Base-by-base conservation (phyloP, 1,140 invertebrate genomes). In the Arctopsyche grandis region DNA sequence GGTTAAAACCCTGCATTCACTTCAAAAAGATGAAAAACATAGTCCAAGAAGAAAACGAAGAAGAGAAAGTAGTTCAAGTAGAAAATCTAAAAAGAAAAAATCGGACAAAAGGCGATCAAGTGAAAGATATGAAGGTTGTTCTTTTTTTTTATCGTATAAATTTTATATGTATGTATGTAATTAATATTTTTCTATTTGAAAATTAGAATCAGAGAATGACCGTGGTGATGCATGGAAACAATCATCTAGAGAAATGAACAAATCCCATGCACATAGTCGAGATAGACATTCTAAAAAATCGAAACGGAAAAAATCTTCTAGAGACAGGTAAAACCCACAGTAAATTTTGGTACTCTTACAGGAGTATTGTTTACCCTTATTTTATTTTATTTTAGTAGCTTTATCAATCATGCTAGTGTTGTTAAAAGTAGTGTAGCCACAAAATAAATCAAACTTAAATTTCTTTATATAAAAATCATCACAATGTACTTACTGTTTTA, bases 1-100 rank as follows among this genome's bases (percentile, higher is more conserved):
- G 87, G 87, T 87, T 14, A 86, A 88, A 74, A 88, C 87, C 5
- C 77, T 88, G 26, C 85, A 87, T 66, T 85, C 86, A 1, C 38
- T 86, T 5, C 78, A 85, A 10, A 87, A 85, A 82, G 85, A 85
- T 60, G 85, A 81, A 9, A 84, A 85, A 71, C 84, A 85, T 66
- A 85, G 86, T 24, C 84, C 86, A 66, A 86, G 85, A 63, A 80
- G 84, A 56, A 81, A 85, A 3, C 80, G 85, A 66, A 79, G 84
- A 0, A 70, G 74, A 48, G 78, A 79, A 74, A 63, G 77, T 24
- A 78, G 75, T n/a, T 46, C 46, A 21, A 76, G 46, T 58, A 77
- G 73, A n/a, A 80, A 74, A 52, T 60, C 24, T 9, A 71, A 69
- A 14, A 79, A 74, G 26, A 82, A 77, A 58, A 78, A 76, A 52